These are phyloP conservation scores for Ips nitidus DNA, from an alignment of 1,140 invertebrate species.

Conservation along the genomic window DNA sequence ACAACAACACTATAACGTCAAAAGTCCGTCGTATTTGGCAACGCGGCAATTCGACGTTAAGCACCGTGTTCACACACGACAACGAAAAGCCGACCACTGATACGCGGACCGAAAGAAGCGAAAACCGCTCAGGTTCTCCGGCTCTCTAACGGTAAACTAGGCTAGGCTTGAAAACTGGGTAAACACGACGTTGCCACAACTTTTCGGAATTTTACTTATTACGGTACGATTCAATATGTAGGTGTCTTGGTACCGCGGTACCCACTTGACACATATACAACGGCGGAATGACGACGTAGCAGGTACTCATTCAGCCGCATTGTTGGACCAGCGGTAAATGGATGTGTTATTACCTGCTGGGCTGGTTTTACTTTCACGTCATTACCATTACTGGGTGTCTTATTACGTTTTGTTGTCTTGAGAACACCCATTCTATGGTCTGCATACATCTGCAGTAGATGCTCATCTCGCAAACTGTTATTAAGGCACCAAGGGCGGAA, in stretches of 20 bases:
- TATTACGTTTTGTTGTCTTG: too few species aligned
- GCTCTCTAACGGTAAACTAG: slow-evolving; percentile 35
- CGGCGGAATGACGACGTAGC: background rate
- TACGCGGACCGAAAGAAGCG: background rate
- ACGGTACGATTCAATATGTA: background rate
- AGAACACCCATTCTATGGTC: too few species aligned
- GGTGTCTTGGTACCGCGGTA: background rate
- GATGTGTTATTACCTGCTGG: background rate
- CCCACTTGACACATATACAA: slow-evolving; percentile 1
- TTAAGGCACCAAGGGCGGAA: too few species aligned
- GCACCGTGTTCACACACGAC: background rate
- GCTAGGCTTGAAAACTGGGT: slow-evolving; percentile 28
- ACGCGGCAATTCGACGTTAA: slow-evolving; percentile 11
- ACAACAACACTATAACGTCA: slow-evolving; percentile 11
- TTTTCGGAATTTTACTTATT: slow-evolving; percentile 5
- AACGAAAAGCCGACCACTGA: slow-evolving; percentile 21
- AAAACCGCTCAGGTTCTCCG: slow-evolving; percentile 7
- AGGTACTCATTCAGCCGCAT: slow-evolving; percentile 1
- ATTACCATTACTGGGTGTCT: background rate
- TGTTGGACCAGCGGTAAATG: background rate
- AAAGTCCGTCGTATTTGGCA: background rate
- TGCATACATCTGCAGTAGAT: too few species aligned
- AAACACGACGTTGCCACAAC: slow-evolving; percentile 18
- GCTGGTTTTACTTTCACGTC: slow-evolving; percentile 1
- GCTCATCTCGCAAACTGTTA: too few species aligned